A percentile compares a stretch with the other conserved stretches of the same genome.
These are phyloP conservation scores for Nesidiocoris tenuis DNA, from an alignment of 2,888 invertebrate species.

Conservation along the genomic window DNA sequence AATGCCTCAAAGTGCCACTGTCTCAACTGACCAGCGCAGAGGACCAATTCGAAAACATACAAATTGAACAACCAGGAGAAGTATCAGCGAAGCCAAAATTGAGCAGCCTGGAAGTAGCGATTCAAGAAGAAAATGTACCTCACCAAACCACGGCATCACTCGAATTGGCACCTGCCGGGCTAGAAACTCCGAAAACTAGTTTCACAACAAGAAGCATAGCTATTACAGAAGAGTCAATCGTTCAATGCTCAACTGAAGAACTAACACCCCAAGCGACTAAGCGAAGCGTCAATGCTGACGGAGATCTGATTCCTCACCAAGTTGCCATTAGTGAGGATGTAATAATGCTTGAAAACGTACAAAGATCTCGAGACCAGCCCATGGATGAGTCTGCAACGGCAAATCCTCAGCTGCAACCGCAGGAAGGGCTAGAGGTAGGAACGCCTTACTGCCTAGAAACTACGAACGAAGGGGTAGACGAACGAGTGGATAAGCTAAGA, in stretches of 20 bases:
- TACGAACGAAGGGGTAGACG: constrained; percentile 34
- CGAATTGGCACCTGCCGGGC: constrained; percentile 14
- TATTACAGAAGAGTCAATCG: constrained; percentile 37
- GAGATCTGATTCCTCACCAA: constrained; percentile 48
- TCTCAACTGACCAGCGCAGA: constrained; percentile 34
- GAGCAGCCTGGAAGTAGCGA: constrained; percentile 42
- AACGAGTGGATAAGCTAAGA: constrained; percentile 19
- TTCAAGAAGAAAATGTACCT: constrained; percentile 33
- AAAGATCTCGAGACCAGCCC: neutral
- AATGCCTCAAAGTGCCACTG: constrained; percentile 42
- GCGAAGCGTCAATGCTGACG: constrained; percentile 53
- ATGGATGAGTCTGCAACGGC: constrained; percentile 30
- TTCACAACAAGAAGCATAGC: constrained; percentile 47
- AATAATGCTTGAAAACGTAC: constrained; percentile 33
- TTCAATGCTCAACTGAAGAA: constrained; percentile 47
- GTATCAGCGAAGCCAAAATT: constrained; percentile 35
- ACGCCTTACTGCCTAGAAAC: constrained; percentile 28
- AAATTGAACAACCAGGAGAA: constrained; percentile 28
- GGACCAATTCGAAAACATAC: constrained; percentile 36
- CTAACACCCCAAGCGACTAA: constrained; percentile 47
- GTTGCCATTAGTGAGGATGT: constrained; percentile 42
- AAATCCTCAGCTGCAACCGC: constrained; percentile 29
- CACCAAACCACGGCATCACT: constrained; percentile 33
- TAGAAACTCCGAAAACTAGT: constrained; percentile 50
- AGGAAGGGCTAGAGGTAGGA: constrained; percentile 38